Percentiles rank a stretch among this genome's conserved stretches.
phyloP scores from a whole-genome alignment of 2,888 invertebrate genomes.

The Anagyrus pseudococci region DNA sequence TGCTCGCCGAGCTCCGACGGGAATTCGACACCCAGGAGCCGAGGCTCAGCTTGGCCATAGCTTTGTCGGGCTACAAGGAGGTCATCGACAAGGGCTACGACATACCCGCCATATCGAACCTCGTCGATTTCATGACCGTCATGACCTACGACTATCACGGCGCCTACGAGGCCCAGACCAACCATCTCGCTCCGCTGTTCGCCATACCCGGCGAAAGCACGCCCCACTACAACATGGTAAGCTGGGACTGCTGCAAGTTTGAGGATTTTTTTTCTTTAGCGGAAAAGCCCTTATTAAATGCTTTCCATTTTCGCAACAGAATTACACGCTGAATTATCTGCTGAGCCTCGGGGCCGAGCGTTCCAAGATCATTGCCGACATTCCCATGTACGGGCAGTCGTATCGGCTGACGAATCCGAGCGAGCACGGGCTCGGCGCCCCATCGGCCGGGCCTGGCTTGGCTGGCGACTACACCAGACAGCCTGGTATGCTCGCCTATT shows the following conservation, averaged over 20 bases:
- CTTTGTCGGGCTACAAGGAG: conserved; percentile 87
- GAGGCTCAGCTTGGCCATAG: conserved; percentile 78
- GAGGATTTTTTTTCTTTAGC: no score
- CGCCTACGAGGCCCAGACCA: conserved; percentile 82
- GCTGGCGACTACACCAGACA: conserved; percentile 84
- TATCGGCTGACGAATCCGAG: conserved; percentile 69
- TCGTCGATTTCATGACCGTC: conserved; percentile 89
- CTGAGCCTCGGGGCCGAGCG: conserved; percentile 77
- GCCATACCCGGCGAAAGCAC: conserved; percentile 71
- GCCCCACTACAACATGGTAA: conserved; percentile 79
- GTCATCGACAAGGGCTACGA: conserved; percentile 87
- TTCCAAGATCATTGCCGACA: conserved; percentile 79
- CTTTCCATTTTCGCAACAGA: conserved; percentile 62
- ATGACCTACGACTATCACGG: conserved; percentile 94
- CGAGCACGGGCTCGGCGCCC: conserved; percentile 66
- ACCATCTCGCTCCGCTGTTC: conserved; percentile 82
- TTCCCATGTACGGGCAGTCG: conserved; percentile 89
- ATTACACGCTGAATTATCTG: conserved; percentile 81
- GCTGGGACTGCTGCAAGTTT: no score
- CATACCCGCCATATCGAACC: conserved; percentile 75
- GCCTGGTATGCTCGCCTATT: conserved; percentile 87
- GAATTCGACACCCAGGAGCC: conserved; percentile 73
- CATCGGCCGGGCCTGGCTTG: conserved; percentile 77
- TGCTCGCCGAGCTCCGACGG: conserved; percentile 77
- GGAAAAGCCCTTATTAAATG: neutral